Percentiles rank a stretch among this genome's conserved stretches.
These are phyloP conservation scores for Ceryle rudis DNA, from an alignment of 2,797 vertebrate species.

Conservation along the genomic window DNA sequence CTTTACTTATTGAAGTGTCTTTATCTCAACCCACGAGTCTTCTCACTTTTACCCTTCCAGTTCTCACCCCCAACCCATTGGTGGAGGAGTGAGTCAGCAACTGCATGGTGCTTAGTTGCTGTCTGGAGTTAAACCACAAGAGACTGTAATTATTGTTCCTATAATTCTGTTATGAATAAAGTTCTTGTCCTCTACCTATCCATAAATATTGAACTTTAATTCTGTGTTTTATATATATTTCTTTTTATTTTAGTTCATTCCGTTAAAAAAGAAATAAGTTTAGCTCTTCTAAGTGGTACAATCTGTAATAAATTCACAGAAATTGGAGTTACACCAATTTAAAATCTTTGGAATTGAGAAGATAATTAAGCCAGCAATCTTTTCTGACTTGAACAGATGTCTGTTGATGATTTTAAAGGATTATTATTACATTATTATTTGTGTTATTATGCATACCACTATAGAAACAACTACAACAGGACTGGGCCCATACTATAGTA, in stretches of 20 bases:
- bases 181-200: neutral
- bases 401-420: neutral
- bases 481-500: neutral
- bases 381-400: slow-evolving; percentile 11
- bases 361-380: neutral
- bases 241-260: slow-evolving; percentile 29
- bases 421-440: slow-evolving; percentile 34
- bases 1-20: neutral
- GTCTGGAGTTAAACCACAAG: neutral
- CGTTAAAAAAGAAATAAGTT: neutral
- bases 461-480: neutral
- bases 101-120: neutral
- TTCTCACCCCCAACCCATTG: neutral
- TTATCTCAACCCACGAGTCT: neutral
- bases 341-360: neutral
- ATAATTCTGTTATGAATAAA: neutral
- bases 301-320: slow-evolving; percentile 1
- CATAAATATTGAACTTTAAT: slow-evolving; percentile 1
- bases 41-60: neutral
- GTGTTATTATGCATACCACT: neutral
- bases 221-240: neutral
- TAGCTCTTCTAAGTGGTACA: neutral
- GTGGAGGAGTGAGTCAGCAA: neutral
- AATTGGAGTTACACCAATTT: neutral
- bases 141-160: neutral